Percentiles rank a stretch among this genome's conserved stretches.
Evolutionary conservation across 2,797 vertebrate species (phyloP).

Genomic region (Iguana delicatissima): DNA sequence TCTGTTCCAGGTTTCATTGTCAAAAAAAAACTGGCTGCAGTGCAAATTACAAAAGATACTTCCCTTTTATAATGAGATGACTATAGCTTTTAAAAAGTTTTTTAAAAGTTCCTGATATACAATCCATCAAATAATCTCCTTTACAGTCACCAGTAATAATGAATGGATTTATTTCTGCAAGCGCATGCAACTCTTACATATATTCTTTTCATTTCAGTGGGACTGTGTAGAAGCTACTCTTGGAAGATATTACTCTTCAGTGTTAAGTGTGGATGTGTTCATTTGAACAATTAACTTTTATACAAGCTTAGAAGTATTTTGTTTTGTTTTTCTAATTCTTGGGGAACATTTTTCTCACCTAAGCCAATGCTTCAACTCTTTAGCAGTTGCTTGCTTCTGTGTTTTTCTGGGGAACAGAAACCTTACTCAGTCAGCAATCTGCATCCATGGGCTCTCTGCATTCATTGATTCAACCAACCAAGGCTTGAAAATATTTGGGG

Average conservation of each 20-base stretch:
- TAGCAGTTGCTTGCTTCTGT: neutral
- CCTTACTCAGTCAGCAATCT: too few relatives aligned
- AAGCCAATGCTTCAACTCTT: neutral
- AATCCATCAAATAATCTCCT: neutral
- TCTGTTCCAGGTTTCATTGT: neutral
- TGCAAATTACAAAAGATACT: neutral
- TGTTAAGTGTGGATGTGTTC: neutral
- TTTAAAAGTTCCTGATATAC: neutral
- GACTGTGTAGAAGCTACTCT: neutral
- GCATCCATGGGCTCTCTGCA: too few relatives aligned
- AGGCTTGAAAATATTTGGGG: too few relatives aligned
- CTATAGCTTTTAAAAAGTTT: neutral
- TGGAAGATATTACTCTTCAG: neutral
- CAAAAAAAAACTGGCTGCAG: neutral
- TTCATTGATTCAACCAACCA: too few relatives aligned
- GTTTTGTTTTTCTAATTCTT: neutral
- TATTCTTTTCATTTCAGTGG: neutral
- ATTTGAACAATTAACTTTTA: conserved; percentile 21
- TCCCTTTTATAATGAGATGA: neutral
- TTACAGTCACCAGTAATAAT: neutral
- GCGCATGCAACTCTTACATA: neutral
- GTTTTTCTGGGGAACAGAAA: neutral
- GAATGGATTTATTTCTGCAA: neutral
- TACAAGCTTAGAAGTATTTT: conserved; percentile 39
- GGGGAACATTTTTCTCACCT: conserved; percentile 18